These are phyloP conservation scores for Bemisia tabaci DNA, from an alignment of 1,140 invertebrate genomes.

Conservation along the genomic window DNA sequence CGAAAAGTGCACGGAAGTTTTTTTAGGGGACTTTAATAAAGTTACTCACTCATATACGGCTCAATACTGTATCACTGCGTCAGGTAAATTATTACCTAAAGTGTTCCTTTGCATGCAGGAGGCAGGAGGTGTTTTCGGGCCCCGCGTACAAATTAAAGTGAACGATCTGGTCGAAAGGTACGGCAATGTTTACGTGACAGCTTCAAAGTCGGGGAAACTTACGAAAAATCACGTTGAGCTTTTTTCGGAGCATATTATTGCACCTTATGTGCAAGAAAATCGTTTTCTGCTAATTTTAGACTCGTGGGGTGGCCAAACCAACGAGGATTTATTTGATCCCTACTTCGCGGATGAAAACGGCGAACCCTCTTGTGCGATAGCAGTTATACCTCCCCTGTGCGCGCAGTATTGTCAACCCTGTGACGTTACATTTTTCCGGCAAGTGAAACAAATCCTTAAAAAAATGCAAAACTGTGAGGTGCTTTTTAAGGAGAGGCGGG, in stretches of 20 bases:
- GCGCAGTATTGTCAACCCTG: constrained; percentile 10
- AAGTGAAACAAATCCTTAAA: constrained; percentile 12
- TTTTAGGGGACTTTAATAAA: constrained; percentile 16
- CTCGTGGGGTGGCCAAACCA: constrained; percentile 13
- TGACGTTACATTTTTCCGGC: constrained; percentile 10
- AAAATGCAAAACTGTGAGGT: constrained; percentile 10
- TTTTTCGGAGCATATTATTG: too few species aligned
- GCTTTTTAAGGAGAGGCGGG: constrained; percentile 4
- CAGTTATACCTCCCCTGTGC: constrained; percentile 9
- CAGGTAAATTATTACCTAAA: constrained; percentile 17
- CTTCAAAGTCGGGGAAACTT: constrained; percentile 17
- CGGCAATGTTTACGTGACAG: constrained; percentile 13
- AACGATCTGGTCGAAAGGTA: constrained; percentile 1
- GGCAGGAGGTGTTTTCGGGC: neutral
- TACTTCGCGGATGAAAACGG: neutral
- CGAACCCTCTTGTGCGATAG: neutral
- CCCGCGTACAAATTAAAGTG: neutral
- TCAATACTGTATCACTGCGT: constrained; percentile 18
- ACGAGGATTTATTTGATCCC: neutral
- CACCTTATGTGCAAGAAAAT: neutral
- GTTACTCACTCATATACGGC: constrained; percentile 20
- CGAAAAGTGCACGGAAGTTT: constrained; percentile 8
- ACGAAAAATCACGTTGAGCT: constrained; percentile 11
- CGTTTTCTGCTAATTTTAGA: constrained; percentile 11
- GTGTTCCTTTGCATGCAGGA: constrained; percentile 15